phyloP scores from a whole-genome alignment of 2,888 invertebrate species.

The Xestia rhomboidea region DNA sequence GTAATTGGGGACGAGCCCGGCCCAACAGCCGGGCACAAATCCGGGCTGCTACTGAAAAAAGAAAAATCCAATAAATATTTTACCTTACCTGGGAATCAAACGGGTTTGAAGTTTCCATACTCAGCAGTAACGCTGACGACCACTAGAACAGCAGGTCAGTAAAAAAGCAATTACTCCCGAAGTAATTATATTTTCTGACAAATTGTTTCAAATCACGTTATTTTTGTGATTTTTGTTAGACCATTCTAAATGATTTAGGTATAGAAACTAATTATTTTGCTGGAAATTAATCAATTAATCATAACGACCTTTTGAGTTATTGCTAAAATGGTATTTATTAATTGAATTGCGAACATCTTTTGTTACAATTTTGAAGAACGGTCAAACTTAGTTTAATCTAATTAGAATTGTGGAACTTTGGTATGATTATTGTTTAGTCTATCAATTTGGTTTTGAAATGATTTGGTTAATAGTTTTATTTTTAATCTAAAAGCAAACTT shows the following conservation, averaged over 20 bases:
- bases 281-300: constrained; percentile 3
- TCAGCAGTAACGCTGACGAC: not conserved
- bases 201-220: not conserved
- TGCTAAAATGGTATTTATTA: constrained; percentile 13
- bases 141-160: not conserved
- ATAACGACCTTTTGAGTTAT: not conserved
- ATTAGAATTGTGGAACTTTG: constrained; percentile 8
- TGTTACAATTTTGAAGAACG: constrained; percentile 21
- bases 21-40: not conserved
- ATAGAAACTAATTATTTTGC: not conserved
- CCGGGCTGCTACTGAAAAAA: not conserved
- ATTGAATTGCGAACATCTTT: constrained; percentile 1
- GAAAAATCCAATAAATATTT: not conserved
- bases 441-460: not conserved
- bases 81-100: not conserved
- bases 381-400: not conserved
- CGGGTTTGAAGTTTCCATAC: not conserved
- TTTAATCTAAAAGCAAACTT: not conserved
- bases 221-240: not conserved
- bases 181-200: not conserved
- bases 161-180: not conserved
- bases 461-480: not conserved
- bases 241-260: not conserved
- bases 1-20: not conserved
- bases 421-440: not conserved